A percentile compares a stretch with the other conserved stretches of the same genome.
phyloP scores from a whole-genome alignment of 2,888 invertebrate genomes.

The Campoplex capitator region DNA sequence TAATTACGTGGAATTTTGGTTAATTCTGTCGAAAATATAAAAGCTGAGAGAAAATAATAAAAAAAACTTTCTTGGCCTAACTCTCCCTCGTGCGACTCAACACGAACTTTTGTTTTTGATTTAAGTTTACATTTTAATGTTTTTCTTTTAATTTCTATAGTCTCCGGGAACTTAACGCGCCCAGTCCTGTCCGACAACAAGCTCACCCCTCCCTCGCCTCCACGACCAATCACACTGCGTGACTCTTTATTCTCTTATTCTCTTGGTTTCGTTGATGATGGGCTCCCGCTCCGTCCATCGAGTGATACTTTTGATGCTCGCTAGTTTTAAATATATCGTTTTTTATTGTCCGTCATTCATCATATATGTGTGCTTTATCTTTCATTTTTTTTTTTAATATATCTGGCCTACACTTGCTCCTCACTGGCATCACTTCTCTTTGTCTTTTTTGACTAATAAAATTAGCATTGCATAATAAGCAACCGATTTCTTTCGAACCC shows the following conservation, averaged over 20 bases:
- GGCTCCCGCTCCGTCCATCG: slow-evolving; percentile 38
- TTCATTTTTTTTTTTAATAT: slow-evolving; percentile 1
- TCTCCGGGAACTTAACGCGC: neutral
- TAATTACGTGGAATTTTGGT: neutral
- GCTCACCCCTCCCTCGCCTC: neutral
- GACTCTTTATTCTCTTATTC: slow-evolving; percentile 22
- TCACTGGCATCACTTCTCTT: neutral
- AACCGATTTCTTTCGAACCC: neutral
- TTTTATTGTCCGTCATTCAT: slow-evolving; percentile 67
- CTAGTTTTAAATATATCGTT: slow-evolving; percentile 70
- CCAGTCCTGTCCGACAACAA: neutral
- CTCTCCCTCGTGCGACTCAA: slow-evolving; percentile 10
- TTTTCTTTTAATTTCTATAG: slow-evolving; percentile 15
- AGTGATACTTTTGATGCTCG: slow-evolving; percentile 68
- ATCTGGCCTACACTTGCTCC: slow-evolving; percentile 1
- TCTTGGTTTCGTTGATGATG: slow-evolving; percentile 48
- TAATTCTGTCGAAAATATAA: neutral
- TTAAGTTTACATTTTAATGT: slow-evolving; percentile 13
- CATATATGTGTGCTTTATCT: slow-evolving; percentile 54
- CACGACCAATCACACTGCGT: neutral
- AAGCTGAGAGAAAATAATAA: slow-evolving; percentile 1
- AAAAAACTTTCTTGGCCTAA: slow-evolving; percentile 5
- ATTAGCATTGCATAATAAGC: neutral
- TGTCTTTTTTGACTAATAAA: slow-evolving; percentile 4
- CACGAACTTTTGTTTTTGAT: slow-evolving; percentile 28